Conservation (phyloP, 2,888 invertebrate species). For the Drosophila dives region DNA sequence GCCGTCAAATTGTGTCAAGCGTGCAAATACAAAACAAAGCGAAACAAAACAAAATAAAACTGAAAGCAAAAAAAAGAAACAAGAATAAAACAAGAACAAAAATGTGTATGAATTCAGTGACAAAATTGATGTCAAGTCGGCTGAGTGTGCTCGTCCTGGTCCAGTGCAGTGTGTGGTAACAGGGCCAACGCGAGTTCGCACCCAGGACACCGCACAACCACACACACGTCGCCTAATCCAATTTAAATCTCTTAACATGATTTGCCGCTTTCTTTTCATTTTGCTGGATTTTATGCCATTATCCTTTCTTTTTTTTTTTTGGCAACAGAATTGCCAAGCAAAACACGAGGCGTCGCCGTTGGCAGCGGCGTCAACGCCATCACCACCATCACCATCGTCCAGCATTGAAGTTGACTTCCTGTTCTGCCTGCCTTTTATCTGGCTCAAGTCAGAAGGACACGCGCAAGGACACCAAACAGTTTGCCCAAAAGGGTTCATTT, state of each 20-base stretch:
- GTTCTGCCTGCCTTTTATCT: conserved; percentile 72
- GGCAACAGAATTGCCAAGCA: conserved; percentile 62
- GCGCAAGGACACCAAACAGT: conserved; percentile 66
- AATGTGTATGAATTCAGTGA: conserved; percentile 64
- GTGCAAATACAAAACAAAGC: conserved; percentile 67
- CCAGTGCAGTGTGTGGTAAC: conserved; percentile 30
- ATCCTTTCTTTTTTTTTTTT: conserved; percentile 68
- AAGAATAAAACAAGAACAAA: conserved; percentile 18
- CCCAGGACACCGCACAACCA: conserved; percentile 22
- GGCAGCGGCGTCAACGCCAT: conserved; percentile 7
- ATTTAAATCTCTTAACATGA: conserved; percentile 83
- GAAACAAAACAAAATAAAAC: conserved; percentile 14
- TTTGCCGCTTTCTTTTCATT: conserved; percentile 81
- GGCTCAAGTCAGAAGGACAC: conserved; percentile 49
- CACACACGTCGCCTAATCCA: conserved; percentile 77
- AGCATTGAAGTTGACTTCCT: conserved; percentile 74
- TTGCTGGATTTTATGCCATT: conserved; percentile 78
- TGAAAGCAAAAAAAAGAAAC: conserved; percentile 18
- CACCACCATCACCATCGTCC: conserved; percentile 14
- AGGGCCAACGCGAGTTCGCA: conserved; percentile 59
- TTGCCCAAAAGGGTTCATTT: conserved; percentile 77
- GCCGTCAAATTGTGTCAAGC: conserved; percentile 75
- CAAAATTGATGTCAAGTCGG: conserved; percentile 77
- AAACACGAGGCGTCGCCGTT: conserved; percentile 43
- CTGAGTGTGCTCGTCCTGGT: conserved; percentile 33